Conservation (phyloP, 2,113 vertebrate species). For the Cebus imitator region DNA sequence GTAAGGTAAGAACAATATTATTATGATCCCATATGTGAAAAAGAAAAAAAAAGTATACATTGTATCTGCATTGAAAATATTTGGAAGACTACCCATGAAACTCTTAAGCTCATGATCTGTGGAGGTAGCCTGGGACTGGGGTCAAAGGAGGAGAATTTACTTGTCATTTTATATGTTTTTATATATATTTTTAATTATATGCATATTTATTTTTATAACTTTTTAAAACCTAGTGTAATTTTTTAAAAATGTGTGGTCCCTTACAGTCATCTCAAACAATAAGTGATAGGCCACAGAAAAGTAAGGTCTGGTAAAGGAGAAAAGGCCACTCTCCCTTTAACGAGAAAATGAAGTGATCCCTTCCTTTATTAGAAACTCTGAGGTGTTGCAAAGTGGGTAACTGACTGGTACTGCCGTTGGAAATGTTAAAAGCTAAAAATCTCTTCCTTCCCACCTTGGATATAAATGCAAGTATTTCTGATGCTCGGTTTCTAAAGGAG, state of each 20-base stretch:
- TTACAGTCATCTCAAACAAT: neutral
- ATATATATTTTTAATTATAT: neutral
- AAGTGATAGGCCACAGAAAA: neutral
- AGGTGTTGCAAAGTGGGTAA: neutral
- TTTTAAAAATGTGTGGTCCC: neutral
- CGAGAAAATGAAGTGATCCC: neutral
- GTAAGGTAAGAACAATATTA: neutral
- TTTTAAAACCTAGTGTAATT: neutral
- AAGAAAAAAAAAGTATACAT: neutral
- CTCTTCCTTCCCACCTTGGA: neutral
- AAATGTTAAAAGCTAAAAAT: neutral
- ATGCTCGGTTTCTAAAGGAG: neutral
- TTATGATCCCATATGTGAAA: neutral
- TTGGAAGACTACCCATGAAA: constrained; percentile 19
- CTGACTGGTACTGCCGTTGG: neutral
- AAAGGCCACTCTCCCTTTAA: neutral
- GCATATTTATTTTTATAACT: neutral
- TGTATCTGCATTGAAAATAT: constrained; percentile 7
- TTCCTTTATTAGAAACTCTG: neutral
- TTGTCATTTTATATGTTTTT: neutral
- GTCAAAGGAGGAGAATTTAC: neutral
- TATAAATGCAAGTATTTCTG: neutral
- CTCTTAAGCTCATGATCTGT: neutral
- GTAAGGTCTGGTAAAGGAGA: neutral
- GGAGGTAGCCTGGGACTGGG: neutral